Evolutionary conservation across 2,797 vertebrate species (phyloP), one percentile per base, ranked within the genome.

Genomic region (Pipistrellus pipistrellus): DNA sequence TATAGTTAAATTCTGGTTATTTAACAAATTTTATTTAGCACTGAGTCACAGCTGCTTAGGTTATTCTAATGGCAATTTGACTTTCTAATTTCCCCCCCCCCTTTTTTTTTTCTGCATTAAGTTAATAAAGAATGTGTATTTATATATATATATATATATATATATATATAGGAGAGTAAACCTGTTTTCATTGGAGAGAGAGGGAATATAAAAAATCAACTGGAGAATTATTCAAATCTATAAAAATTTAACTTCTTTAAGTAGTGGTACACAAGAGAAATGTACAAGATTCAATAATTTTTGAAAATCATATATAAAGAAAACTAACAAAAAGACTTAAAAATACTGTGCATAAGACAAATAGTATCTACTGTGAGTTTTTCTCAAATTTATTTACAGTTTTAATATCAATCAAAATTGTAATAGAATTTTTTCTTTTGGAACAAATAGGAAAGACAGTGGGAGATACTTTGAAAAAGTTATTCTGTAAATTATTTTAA

Each of bases 341-440:
- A 69, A 25, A 64, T 38, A 85, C 11, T 95, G 13, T 38, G 11
- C 41, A 20, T 55, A 73, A 46, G 62, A 73, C 30, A 69, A 35
- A 32, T 55, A 53, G 77, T 84, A n/a, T 38, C n/a, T 23, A 51
- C 46, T 90, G 0, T 90, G 59, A 85, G 17, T 84, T 92, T 90
- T 92, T 76, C 59, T 55, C 32, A 55, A 12, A 75, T 46, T 93
- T 53, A 73, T 90, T 80, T 83, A 90, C 9, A 75, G 57, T 35
- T 66, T 90, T 95, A 55, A 55, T 90, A 84, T 92, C 20, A 38
- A n/a, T 92, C 32, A 82, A 2, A 82, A 68, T 72, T 75, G 85
- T 80, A 93, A 6, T 85, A 80, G 59, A 9, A 84, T 48, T 84
- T 87, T 87, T 72, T 92, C 32, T 85, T 91, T 88, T 44, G 84